Evolutionary conservation across 2,888 invertebrate species (phyloP).

Genomic region (Aquatica leii): DNA sequence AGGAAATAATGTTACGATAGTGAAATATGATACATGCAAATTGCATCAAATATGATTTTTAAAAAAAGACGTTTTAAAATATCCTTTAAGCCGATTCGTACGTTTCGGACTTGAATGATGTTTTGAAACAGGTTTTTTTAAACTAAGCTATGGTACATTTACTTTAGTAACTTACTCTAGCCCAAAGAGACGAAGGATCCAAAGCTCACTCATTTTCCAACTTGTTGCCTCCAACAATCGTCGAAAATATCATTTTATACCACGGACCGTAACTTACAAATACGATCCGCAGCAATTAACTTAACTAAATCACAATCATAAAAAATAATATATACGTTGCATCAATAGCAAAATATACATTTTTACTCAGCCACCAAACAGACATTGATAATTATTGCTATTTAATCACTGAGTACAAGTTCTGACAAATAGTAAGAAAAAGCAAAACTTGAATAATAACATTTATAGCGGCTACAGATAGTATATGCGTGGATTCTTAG

Average conservation of each 20-base stretch:
- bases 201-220: slow-evolving; percentile 39
- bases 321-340: slow-evolving; percentile 27
- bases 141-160: slow-evolving; percentile 36
- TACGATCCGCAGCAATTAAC: slow-evolving; percentile 56
- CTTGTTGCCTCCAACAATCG: slow-evolving; percentile 40
- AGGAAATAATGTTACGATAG: neutral
- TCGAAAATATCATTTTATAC: slow-evolving; percentile 45
- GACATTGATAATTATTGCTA: neutral
- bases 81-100: neutral
- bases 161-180: slow-evolving; percentile 46
- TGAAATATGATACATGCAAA: slow-evolving; percentile 22
- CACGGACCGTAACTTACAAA: slow-evolving; percentile 62
- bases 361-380: slow-evolving; percentile 8
- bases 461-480: too few relatives aligned
- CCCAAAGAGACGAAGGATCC: slow-evolving; percentile 34
- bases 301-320: slow-evolving; percentile 38
- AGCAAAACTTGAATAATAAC: too few relatives aligned
- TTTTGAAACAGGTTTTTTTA: slow-evolving; percentile 20
- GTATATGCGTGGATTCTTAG: too few relatives aligned
- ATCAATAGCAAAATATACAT: slow-evolving; percentile 21
- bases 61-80: slow-evolving; percentile 12
- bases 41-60: slow-evolving; percentile 13
- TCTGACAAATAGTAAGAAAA: too few relatives aligned
- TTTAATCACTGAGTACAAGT: too few relatives aligned
- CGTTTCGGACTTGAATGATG: slow-evolving; percentile 6